Evolutionary conservation across 2,888 invertebrate genomes (phyloP).

Genomic region (Cataglyphis cursor): DNA sequence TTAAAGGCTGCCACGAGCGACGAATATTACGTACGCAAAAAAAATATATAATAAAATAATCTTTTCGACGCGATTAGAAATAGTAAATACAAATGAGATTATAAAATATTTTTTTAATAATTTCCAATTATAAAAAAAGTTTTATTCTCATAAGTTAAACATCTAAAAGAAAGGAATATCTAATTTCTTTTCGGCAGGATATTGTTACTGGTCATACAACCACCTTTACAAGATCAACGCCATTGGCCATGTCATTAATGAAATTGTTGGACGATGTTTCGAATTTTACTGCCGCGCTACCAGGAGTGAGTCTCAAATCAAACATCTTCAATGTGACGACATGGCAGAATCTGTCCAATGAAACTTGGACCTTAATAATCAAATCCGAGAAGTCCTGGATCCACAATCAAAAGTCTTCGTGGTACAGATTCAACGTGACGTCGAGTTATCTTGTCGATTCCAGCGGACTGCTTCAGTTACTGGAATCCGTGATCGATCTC

Average conservation of each 20-base stretch:
- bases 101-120: slow-evolving; percentile 6
- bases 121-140: neutral
- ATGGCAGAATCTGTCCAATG: slow-evolving; percentile 78
- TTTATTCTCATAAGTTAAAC: neutral
- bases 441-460: slow-evolving; percentile 40
- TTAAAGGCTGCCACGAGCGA: slow-evolving; percentile 78
- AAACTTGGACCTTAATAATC: slow-evolving; percentile 71
- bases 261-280: slow-evolving; percentile 72
- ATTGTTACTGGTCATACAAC: slow-evolving; percentile 57
- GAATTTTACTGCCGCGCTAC: slow-evolving; percentile 58
- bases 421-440: neutral
- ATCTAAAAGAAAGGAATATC: neutral
- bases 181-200: slow-evolving; percentile 59
- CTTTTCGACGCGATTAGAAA: neutral
- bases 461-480: slow-evolving; percentile 63
- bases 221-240: slow-evolving; percentile 61
- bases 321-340: slow-evolving; percentile 79
- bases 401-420: slow-evolving; percentile 46
- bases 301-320: slow-evolving; percentile 71
- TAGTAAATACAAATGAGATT: neutral
- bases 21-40: slow-evolving; percentile 73
- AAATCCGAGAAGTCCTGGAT: slow-evolving; percentile 76
- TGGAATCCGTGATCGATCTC: slow-evolving; percentile 73
- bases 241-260: slow-evolving; percentile 71
- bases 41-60: slow-evolving; percentile 7